phyloP scores from a whole-genome alignment of 92 coral and sea anemone genomes.

The Heliopora coerulea region DNA sequence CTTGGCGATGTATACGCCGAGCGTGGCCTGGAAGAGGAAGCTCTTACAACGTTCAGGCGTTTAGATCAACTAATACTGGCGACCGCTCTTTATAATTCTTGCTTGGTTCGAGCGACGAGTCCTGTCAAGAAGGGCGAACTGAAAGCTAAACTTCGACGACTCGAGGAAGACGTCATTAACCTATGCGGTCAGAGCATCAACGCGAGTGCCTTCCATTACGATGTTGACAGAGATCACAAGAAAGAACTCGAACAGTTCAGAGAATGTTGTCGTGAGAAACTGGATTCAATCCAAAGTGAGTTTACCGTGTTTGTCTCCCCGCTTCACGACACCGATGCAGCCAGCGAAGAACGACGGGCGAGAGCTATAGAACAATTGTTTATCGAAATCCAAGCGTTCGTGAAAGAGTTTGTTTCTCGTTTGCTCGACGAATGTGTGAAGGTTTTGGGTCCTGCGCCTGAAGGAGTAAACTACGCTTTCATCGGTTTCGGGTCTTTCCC shows the following conservation, averaged over 20 bases:
- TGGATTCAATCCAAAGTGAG: conserved; percentile 2
- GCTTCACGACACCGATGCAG: conserved; percentile 8
- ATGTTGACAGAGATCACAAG: conserved; percentile 27
- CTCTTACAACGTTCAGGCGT: neutral
- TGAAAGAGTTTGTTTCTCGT: conserved; percentile 3
- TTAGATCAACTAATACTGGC: conserved; percentile 17
- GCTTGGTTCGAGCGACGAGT: conserved; percentile 4
- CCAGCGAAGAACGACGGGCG: conserved; percentile 29
- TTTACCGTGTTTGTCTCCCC: conserved; percentile 18
- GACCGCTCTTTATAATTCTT: conserved; percentile 28
- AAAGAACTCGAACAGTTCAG: conserved; percentile 11
- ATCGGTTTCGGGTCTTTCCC: conserved; percentile 31
- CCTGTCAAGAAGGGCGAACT: conserved; percentile 9
- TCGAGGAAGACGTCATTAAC: conserved; percentile 8
- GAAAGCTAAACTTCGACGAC: conserved; percentile 3
- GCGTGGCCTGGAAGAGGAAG: neutral
- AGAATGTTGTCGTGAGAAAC: conserved; percentile 11
- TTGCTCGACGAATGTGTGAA: conserved; percentile 23
- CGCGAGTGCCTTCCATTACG: conserved; percentile 1
- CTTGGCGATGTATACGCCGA: conserved; percentile 26
- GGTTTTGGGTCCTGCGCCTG: conserved; percentile 17
- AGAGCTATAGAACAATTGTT: neutral
- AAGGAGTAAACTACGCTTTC: conserved; percentile 17
- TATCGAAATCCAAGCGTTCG: conserved; percentile 14
- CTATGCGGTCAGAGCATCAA: conserved; percentile 19